phyloP scores from a whole-genome alignment of 2,797 vertebrate genomes.

The Yasuhikotakia modesta region DNA sequence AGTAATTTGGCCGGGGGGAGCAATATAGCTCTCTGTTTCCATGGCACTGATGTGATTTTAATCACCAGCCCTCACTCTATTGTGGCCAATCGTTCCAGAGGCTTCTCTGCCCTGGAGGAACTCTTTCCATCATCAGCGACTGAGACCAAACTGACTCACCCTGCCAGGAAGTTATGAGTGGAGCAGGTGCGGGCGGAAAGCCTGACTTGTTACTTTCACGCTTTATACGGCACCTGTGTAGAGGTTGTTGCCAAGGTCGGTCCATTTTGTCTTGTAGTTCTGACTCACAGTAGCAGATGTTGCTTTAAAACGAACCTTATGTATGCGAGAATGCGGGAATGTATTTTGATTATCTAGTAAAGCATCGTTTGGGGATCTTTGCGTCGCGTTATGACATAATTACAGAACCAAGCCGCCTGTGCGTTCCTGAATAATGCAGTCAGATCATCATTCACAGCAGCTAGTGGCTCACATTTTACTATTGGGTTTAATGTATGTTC shows the following conservation, averaged over 20 bases:
- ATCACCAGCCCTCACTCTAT: conserved; percentile 61
- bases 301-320: conserved; percentile 36
- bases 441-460: background rate
- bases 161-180: conserved; percentile 27
- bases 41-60: conserved; percentile 71
- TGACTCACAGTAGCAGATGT: conserved; percentile 36
- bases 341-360: conserved; percentile 20
- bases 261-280: conserved; percentile 19
- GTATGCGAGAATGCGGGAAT: conserved; percentile 7
- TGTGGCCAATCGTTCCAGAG: conserved; percentile 48
- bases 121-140: conserved; percentile 45
- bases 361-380: conserved; percentile 9
- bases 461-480: background rate
- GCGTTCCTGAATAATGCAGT: background rate
- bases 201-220: conserved; percentile 38
- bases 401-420: background rate
- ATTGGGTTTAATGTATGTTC: background rate
- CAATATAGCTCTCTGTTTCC: conserved; percentile 60
- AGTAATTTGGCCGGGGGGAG: conserved; percentile 68
- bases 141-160: conserved; percentile 42
- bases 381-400: background rate
- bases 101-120: conserved; percentile 40
- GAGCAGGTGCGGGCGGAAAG: conserved; percentile 46
- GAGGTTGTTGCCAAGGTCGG: conserved; percentile 40
- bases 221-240: conserved; percentile 42